Base-by-base conservation (phyloP, 2,113 vertebrate genomes). In the Leptodactylus fuscus region DNA sequence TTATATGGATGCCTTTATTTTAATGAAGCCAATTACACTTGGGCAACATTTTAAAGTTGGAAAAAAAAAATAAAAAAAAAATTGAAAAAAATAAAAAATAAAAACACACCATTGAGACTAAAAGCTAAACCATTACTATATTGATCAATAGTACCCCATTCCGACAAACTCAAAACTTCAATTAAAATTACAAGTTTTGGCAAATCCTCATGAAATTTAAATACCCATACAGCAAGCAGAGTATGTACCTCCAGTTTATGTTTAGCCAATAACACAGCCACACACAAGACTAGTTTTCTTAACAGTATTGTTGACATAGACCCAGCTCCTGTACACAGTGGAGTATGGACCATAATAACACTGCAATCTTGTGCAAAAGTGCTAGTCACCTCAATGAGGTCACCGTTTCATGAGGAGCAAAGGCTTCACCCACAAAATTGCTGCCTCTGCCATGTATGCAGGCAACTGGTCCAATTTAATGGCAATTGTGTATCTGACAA, bases 1-100 rank as follows among this genome's bases (percentile, higher is more conserved):
- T 81, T 86, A 86, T 86, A 86, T 49, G 84, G 84, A 80, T 60
- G 76, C 48, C 78, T 85, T 85, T 85, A 85, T 85, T 85, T 80
- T 55, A 73, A 81, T 41, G 65, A 81, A 86, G 84, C 84, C 77
- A 86, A 81, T 86, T 81, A 86, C 84, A 86, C 84, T 44, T 86
- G 77, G 84, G 76, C n/a, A 69, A 79, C 62, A 80, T 70, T 55
- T 70, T 73, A 44, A 80, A 10, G 38, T 73, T 22, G 18, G 38
- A 22, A 10, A 20, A 22, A 69, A 38, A 69, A 67, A 18, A 1
- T 24, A 29, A 65, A 65, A 32, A 34, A 67, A 32, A 32, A 29
- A 15, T 1, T 18, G 7, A 67, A 67, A 8, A 34, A 18, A 32
- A 32, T 10, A 10, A 62, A 34, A 67, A 38, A 70, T 4, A 38